Evolutionary conservation across 2,113 vertebrate species (phyloP).

Genomic region (Leptodactylus fuscus): DNA sequence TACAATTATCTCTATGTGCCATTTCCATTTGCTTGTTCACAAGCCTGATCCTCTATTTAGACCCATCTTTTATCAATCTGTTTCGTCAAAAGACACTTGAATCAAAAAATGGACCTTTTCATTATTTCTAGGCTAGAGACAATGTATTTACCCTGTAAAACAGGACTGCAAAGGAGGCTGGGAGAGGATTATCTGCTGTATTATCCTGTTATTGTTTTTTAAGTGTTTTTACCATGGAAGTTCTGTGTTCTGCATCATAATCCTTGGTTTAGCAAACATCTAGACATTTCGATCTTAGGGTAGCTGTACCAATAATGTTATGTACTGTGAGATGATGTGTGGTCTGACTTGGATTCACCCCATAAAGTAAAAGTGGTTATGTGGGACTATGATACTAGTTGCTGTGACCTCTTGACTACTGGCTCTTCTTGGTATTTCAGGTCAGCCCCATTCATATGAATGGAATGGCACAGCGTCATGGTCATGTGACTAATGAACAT

Average conservation of each 20-base stretch:
- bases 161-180: neutral
- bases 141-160: conserved; percentile 41
- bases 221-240: neutral
- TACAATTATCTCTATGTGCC: conserved; percentile 49
- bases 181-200: neutral
- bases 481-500: no score
- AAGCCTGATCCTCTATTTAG: conserved; percentile 25
- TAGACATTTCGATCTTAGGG: neutral
- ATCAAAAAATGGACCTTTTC: conserved; percentile 32
- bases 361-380: no score
- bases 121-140: conserved; percentile 29
- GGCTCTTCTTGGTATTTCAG: no score
- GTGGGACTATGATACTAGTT: no score
- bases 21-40: conserved; percentile 40
- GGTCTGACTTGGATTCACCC: no score
- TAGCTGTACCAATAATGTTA: neutral
- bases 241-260: neutral
- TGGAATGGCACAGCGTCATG: no score
- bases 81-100: conserved; percentile 12
- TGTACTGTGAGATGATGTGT: neutral
- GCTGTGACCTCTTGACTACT: no score
- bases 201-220: neutral
- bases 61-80: conserved; percentile 36
- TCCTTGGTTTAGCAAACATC: neutral
- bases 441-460: no score